Conservation (phyloP, 2,113 vertebrate species). For the Rhinichthys klamathensis region DNA sequence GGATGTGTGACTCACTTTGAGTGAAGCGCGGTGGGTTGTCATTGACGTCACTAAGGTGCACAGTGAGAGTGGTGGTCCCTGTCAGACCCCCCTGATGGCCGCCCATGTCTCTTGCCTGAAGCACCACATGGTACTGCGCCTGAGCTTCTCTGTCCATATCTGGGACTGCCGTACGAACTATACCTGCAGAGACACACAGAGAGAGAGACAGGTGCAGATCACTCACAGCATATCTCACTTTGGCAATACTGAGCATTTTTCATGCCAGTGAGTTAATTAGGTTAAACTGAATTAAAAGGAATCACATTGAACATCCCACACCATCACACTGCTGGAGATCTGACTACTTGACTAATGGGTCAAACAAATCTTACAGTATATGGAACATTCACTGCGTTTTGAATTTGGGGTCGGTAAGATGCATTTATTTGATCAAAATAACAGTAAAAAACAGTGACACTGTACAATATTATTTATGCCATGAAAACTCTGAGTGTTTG, state of each 20-base stretch:
- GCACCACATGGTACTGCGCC: slow-evolving; percentile 84
- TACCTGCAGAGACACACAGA: slow-evolving; percentile 68
- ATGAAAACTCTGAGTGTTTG: too few relatives aligned
- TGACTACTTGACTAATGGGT: not conserved
- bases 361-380: not conserved
- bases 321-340: not conserved
- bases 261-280: slow-evolving; percentile 3
- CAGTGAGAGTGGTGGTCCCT: slow-evolving; percentile 85
- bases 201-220: slow-evolving; percentile 52
- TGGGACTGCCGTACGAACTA: slow-evolving; percentile 83
- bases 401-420: too few relatives aligned
- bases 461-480: too few relatives aligned
- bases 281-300: slow-evolving; percentile 24
- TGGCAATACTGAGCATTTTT: not conserved
- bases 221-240: slow-evolving; percentile 43
- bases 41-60: slow-evolving; percentile 83
- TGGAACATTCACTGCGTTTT: not conserved
- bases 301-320: slow-evolving; percentile 6
- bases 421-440: too few relatives aligned
- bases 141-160: slow-evolving; percentile 89
- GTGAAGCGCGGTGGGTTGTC: slow-evolving; percentile 81
- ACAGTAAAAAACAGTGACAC: too few relatives aligned
- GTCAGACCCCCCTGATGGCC: slow-evolving; percentile 88
- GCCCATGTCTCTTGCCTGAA: slow-evolving; percentile 92
- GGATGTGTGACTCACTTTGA: slow-evolving; percentile 69